Conservation (phyloP, 2,888 invertebrate genomes). For the Margaritifera margaritifera region DNA sequence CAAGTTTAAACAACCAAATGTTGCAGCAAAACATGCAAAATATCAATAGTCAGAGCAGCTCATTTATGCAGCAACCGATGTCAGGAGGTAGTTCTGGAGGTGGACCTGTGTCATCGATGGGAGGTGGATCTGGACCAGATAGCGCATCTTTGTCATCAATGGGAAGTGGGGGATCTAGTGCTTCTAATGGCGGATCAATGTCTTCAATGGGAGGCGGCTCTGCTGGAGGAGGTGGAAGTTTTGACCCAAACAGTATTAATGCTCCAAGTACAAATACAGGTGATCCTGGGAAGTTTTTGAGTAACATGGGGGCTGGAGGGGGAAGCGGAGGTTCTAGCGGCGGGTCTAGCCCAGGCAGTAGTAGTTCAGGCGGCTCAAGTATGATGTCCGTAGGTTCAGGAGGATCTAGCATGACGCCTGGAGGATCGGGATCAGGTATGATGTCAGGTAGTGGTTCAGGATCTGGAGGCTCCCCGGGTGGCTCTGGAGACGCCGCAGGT, state of each 20-base stretch:
- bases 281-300: conserved; percentile 4
- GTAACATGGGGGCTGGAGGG: conserved; percentile 10
- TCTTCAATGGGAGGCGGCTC: conserved; percentile 15
- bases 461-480: conserved; percentile 1
- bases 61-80: conserved; percentile 4
- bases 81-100: conserved; percentile 1
- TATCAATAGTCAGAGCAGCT: conserved; percentile 6
- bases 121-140: not conserved
- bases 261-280: conserved; percentile 13
- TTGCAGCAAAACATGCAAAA: conserved; percentile 19
- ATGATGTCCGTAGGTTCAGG: not conserved
- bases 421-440: not conserved
- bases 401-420: not conserved
- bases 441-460: conserved; percentile 8
- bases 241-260: conserved; percentile 20
- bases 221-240: conserved; percentile 11
- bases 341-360: conserved; percentile 11
- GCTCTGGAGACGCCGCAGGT: too few relatives aligned
- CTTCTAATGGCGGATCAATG: conserved; percentile 2
- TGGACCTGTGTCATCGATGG: not conserved
- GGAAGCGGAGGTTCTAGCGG: conserved; percentile 17
- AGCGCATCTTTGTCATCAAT: conserved; percentile 1
- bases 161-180: not conserved
- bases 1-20: conserved; percentile 24
- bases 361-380: too few relatives aligned